Evolutionary conservation across 2,797 vertebrate genomes (phyloP).

Genomic region (Manis javanica): DNA sequence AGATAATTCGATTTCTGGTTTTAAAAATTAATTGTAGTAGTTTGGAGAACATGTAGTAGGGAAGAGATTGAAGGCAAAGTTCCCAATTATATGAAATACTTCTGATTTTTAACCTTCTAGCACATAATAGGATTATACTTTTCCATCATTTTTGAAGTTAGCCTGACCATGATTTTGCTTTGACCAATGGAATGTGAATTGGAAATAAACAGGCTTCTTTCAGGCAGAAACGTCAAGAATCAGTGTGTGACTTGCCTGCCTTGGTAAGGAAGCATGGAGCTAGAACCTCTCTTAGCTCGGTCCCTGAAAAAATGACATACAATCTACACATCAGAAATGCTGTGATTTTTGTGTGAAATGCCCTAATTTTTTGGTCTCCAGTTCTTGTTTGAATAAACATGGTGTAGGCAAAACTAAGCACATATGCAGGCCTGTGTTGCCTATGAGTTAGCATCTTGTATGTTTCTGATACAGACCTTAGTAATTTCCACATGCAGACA

Average conservation of each 20-base stretch:
- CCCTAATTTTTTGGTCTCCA: background rate
- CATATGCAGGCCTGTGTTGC: background rate
- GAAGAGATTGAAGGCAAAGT: constrained; percentile 8
- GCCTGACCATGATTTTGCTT: background rate
- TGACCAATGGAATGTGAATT: background rate
- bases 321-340: background rate
- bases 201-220: background rate
- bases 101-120: background rate
- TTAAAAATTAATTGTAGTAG: constrained; percentile 19
- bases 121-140: background rate
- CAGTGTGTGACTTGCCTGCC: background rate
- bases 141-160: constrained; percentile 12
- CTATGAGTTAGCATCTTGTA: background rate
- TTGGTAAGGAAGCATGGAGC: background rate
- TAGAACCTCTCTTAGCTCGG: background rate
- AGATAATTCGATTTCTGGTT: background rate
- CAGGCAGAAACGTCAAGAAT: background rate
- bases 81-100: constrained; percentile 16
- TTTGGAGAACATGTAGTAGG: background rate
- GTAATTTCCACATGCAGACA: constrained; percentile 16
- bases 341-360: constrained; percentile 26
- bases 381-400: constrained; percentile 33
- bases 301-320: background rate
- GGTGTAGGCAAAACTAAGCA: background rate
- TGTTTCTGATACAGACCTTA: background rate